Conservation (phyloP, 2,113 vertebrate genomes). For the Excalfactoria chinensis region DNA sequence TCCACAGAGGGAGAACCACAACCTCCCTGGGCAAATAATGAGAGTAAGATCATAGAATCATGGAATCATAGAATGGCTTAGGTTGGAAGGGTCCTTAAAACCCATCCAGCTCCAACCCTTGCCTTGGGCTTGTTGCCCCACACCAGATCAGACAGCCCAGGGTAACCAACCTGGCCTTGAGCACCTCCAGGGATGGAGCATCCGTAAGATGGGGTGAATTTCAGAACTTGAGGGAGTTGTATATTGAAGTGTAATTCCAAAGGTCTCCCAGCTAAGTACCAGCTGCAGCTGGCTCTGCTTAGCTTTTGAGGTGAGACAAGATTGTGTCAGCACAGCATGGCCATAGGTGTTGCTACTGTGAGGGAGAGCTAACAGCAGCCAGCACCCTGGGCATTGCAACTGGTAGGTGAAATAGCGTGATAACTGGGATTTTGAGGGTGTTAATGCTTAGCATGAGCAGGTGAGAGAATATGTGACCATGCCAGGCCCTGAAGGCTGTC, state of each 20-base stretch:
- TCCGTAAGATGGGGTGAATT: neutral
- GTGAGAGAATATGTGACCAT: neutral
- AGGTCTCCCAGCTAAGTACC: neutral
- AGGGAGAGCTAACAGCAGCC: neutral
- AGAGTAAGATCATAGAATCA: neutral
- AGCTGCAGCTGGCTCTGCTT: neutral
- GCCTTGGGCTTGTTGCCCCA: neutral
- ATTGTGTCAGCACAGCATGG: neutral
- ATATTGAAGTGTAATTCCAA: fast-evolving
- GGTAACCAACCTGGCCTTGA: neutral
- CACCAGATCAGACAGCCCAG: neutral
- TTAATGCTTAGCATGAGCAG: fast-evolving
- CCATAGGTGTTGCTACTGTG: fast-evolving
- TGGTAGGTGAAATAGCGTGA: neutral
- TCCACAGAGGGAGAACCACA: too few relatives aligned
- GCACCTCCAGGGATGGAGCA: neutral
- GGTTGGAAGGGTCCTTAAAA: neutral
- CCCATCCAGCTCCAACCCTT: neutral
- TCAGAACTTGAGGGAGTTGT: neutral
- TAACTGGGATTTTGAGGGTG: neutral
- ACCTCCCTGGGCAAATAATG: too few relatives aligned
- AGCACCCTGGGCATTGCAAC: neutral
- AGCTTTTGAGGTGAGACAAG: neutral
- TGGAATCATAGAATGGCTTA: too few relatives aligned
- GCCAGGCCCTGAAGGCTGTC: neutral